Conservation (phyloP, 1,140 invertebrate genomes). For the Hestina assimilis region DNA sequence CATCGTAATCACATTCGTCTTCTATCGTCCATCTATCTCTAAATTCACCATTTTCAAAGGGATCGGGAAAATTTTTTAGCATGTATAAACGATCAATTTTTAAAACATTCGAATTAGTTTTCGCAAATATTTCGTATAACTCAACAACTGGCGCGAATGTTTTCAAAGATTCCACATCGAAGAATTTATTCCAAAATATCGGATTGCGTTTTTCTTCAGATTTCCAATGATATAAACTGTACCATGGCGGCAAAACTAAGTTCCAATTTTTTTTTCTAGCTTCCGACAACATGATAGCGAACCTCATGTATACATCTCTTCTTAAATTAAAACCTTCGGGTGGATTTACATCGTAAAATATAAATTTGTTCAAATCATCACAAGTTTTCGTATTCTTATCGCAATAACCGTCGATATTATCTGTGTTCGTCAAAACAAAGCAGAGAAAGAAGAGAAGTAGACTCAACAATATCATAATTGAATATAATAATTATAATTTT, state of each 20-base stretch:
- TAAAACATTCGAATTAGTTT: constrained; percentile 49
- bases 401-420: constrained; percentile 37
- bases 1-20: constrained; percentile 70
- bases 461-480: constrained; percentile 6
- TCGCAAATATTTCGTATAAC: constrained; percentile 87
- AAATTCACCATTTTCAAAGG: constrained; percentile 89
- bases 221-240: constrained; percentile 93
- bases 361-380: constrained; percentile 27
- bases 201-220: constrained; percentile 77
- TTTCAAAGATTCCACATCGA: constrained; percentile 89
- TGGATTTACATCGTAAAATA: constrained; percentile 96
- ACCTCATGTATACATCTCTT: constrained; percentile 95
- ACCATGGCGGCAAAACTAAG: constrained; percentile 94
- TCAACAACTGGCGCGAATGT: constrained; percentile 93
- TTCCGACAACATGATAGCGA: constrained; percentile 88
- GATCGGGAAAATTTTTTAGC: constrained; percentile 91
- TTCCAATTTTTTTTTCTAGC: constrained; percentile 77
- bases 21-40: constrained; percentile 88
- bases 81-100: constrained; percentile 88
- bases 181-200: constrained; percentile 90
- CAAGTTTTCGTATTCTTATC: constrained; percentile 27
- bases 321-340: constrained; percentile 98
- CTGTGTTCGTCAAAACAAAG: constrained; percentile 10
- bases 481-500: too few relatives aligned
- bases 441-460: neutral